Conservation (phyloP, 2,888 invertebrate genomes). For the Galeruca laticollis region DNA sequence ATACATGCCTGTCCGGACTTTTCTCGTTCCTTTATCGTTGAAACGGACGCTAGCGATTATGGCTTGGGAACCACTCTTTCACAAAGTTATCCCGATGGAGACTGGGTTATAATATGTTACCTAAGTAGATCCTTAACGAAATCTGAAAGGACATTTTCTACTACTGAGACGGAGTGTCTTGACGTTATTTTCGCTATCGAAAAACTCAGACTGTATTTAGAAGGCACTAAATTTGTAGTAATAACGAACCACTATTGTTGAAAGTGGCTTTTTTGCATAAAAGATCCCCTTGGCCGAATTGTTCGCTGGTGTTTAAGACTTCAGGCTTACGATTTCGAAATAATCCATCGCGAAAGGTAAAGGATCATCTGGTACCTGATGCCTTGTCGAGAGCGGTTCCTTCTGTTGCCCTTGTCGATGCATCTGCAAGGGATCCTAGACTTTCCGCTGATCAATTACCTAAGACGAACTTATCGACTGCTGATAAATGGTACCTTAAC, state of each 20-base stretch:
- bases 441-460: too few relatives aligned
- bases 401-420: neutral
- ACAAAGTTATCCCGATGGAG: slow-evolving; percentile 15
- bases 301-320: too few relatives aligned
- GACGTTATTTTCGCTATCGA: too few relatives aligned
- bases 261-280: slow-evolving; percentile 31
- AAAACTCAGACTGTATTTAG: slow-evolving; percentile 4
- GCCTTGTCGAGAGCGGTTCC: neutral
- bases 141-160: neutral
- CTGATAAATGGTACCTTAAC: too few relatives aligned
- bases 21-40: too few relatives aligned
- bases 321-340: too few relatives aligned
- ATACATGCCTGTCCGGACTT: too few relatives aligned
- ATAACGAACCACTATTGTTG: slow-evolving; percentile 20
- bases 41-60: too few relatives aligned
- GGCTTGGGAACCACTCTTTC: neutral
- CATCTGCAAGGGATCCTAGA: too few relatives aligned
- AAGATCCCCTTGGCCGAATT: too few relatives aligned
- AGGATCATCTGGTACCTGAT: slow-evolving; percentile 45
- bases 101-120: slow-evolving; percentile 22
- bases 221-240: slow-evolving; percentile 18
- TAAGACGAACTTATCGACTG: too few relatives aligned
- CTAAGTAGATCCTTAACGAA: neutral
- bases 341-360: slow-evolving; percentile 44
- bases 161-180: slow-evolving; percentile 4